Evolutionary conservation across 2,797 vertebrate species (phyloP).

Genomic region (Myotis daubentonii): DNA sequence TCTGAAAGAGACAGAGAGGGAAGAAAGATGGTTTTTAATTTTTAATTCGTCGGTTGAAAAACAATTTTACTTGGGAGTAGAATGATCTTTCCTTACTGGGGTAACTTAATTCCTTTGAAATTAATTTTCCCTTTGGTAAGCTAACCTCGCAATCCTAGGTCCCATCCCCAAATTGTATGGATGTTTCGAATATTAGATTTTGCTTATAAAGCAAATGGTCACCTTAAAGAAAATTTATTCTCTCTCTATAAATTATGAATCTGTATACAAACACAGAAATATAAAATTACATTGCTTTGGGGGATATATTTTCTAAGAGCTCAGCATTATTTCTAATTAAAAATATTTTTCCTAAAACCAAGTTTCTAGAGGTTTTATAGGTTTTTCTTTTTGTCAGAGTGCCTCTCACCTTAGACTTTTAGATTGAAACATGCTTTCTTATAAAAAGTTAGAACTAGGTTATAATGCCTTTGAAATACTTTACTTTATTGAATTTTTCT

Average conservation of each 20-base stretch:
- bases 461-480: not conserved
- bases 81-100: not conserved
- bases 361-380: not conserved
- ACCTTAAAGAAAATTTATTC: not conserved
- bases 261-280: not conserved
- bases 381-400: not conserved
- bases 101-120: not conserved
- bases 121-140: not conserved
- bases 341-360: constrained; percentile 27
- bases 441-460: not conserved
- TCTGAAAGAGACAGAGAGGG: not conserved
- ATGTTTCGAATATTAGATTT: not conserved
- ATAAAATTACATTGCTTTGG: not conserved
- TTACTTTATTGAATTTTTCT: constrained; percentile 13
- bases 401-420: not conserved
- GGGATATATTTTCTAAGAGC: not conserved
- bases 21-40: not conserved
- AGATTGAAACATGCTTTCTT: not conserved
- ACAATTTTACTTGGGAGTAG: not conserved
- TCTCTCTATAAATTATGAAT: not conserved
- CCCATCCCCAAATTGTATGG: not conserved
- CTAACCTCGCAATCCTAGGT: not conserved
- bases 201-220: not conserved
- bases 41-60: not conserved
- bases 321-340: constrained; percentile 40